Base-by-base conservation (phyloP, 2,888 invertebrate species). In the Lapara coniferarum region DNA sequence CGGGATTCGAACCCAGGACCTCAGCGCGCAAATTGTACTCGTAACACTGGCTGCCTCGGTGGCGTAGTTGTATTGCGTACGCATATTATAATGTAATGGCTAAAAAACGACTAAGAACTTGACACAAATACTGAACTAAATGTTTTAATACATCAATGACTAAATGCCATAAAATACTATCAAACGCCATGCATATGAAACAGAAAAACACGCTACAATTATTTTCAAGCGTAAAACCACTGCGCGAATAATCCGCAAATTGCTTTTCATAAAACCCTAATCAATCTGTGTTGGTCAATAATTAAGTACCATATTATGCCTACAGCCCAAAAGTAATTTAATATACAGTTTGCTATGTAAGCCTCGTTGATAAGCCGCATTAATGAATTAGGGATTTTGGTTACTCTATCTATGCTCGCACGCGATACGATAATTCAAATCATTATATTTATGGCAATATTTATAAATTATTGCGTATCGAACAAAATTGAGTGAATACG, bases 261-360 rank as follows among this genome's bases (percentile, higher is more conserved):
- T 55, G 19, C 10, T 55, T 44, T 55, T 66, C 8, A 52, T 52
- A 37, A 52, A 37, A 44, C 53, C 37, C 53, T 44, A 66, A 53
- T 66, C 66, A 53, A 66, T 63, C 66, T 51, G n/a, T 14, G 30
- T 59, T 59, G 46, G 59, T 59, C 13, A 59, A 59, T 49, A 66
- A 66, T 53, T 37, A n/a, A 66, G 63, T 46, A 19, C 7, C 19
- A 37, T 52, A 53, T 66, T 51, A 51, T 25, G 19, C 51, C 46
- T 0, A 25, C 14, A 30, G n/a, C 66, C 37, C 49, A 63, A 63
- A 37, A 59, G 37, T 58, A 16, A 66, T 53, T 66, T 30, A 19
- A 16, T 66, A 59, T 63, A 19, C 19, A 12, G 19, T 46, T 19
- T 19, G 16, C 6, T 46, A n/a, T 10, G 12, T 0, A 14, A n/a